Base-by-base conservation (phyloP, 2,797 vertebrate species). In the Columba guinea region DNA sequence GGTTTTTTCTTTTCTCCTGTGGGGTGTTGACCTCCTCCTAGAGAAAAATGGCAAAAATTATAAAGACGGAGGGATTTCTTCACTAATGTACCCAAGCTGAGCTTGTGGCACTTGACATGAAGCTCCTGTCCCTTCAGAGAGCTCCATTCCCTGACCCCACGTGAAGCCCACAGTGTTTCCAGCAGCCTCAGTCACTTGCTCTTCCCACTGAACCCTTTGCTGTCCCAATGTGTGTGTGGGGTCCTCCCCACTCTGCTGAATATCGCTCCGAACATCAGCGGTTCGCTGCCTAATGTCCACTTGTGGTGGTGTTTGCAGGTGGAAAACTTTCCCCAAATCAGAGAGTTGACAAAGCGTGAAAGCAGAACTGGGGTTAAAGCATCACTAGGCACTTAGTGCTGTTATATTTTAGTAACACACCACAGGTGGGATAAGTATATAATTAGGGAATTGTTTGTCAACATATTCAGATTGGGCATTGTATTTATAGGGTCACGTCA, bases 131-230 rank as follows among this genome's bases (percentile, higher is more conserved):
- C 34, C 51, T 73, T 23, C 14, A 20, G 13, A 65, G 87, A 30
- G 59, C 39, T 82, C 20, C 0, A 11, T 30, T 37, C 49, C 15
- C 21, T 22, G 76, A 68, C 65, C 73, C 52, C 52, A 3, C 3
- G 13, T 1, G 55, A 49, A 56, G 35, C 58, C 76, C 48, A 7
- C 0, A 0, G 1, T 81, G 0, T 8, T 39, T 28, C 39, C 41
- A 20, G 44, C 52, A 8, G 21, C n/a, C 3, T 0, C 1, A 2
- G 73, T 19, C 55, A 5, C 71, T 55, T 4, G 2, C 44, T 8
- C 46, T n/a, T 24, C 10, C 7, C 3, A 0, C 41, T 12, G 51
- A 5, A 5, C 22, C 4, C 6, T 0, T 3, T 11, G 7, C 71
- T 41, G 16, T 35, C 58, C 52, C 30, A 4, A 17, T 4, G 2